Evolutionary conservation across 2,888 invertebrate genomes (phyloP).

Genomic region (Meta bourneti): DNA sequence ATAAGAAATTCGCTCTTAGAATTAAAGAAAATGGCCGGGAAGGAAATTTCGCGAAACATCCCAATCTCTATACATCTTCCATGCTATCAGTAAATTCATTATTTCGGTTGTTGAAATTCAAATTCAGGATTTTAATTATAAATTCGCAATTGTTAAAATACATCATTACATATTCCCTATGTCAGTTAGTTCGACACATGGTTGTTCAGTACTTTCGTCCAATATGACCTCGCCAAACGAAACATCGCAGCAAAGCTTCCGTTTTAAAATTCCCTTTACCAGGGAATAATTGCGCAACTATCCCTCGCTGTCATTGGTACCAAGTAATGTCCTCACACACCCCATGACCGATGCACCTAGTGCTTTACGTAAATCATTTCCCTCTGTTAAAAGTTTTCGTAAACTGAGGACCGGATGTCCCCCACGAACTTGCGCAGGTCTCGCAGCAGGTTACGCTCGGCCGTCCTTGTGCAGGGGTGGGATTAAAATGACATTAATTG

Average conservation of each 20-base stretch:
- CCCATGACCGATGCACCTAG: not conserved
- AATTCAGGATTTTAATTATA: too few species aligned
- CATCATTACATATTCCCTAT: conserved; percentile 50
- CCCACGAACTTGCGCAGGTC: not conserved
- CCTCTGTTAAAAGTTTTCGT: conserved; percentile 5
- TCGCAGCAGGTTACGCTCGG: not conserved
- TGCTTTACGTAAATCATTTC: conserved; percentile 27
- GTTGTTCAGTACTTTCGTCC: too few species aligned
- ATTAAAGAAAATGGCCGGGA: too few species aligned
- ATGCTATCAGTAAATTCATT: too few species aligned
- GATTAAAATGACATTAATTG: conserved; percentile 62
- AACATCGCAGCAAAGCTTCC: not conserved
- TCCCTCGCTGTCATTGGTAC: too few species aligned
- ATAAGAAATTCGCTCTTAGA: too few species aligned
- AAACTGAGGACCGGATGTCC: not conserved
- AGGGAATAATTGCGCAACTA: not conserved
- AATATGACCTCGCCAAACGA: not conserved
- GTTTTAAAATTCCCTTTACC: not conserved
- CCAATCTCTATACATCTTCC: too few species aligned
- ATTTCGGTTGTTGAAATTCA: too few species aligned
- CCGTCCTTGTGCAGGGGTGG: not conserved
- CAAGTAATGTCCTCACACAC: too few species aligned
- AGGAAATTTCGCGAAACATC: too few species aligned
- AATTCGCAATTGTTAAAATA: not conserved
- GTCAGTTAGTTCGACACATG: not conserved